A percentile compares a stretch with the other conserved stretches of the same genome.
phyloP scores from a whole-genome alignment of 2,888 invertebrate species.

The Andrena marginata region DNA sequence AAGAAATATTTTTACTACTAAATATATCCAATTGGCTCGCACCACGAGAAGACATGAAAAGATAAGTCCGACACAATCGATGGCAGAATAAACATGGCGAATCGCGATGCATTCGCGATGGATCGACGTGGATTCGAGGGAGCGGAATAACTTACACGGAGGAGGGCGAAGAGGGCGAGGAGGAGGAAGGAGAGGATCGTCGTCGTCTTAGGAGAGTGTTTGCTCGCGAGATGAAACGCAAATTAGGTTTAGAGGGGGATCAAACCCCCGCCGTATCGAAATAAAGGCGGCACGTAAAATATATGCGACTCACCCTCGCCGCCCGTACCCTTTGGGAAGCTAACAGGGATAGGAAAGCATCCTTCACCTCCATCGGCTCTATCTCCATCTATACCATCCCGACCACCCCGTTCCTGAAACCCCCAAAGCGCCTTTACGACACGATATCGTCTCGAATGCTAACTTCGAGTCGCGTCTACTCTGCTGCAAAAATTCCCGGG shows the following conservation, averaged over 20 bases:
- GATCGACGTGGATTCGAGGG: constrained; percentile 15
- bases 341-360: constrained; percentile 39
- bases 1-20: not conserved
- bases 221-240: constrained; percentile 83
- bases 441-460: not conserved
- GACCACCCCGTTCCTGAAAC: constrained; percentile 31
- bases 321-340: constrained; percentile 72
- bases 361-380: constrained; percentile 43
- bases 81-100: constrained; percentile 7
- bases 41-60: not conserved
- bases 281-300: constrained; percentile 82
- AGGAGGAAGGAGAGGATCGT: constrained; percentile 27
- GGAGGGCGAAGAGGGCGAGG: constrained; percentile 35
- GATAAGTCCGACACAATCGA: not conserved
- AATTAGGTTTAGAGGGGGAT: constrained; percentile 83
- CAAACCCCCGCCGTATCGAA: constrained; percentile 81
- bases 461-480: constrained; percentile 24
- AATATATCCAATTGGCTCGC: not conserved
- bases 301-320: constrained; percentile 71
- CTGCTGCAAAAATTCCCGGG: constrained; percentile 56
- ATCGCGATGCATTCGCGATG: constrained; percentile 12
- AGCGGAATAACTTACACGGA: constrained; percentile 31
- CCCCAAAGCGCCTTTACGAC: constrained; percentile 46
- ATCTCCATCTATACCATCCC: constrained; percentile 38
- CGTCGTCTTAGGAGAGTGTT: constrained; percentile 75